Evolutionary conservation across 2,113 vertebrate species (phyloP).

Genomic region (Lycaon pictus): DNA sequence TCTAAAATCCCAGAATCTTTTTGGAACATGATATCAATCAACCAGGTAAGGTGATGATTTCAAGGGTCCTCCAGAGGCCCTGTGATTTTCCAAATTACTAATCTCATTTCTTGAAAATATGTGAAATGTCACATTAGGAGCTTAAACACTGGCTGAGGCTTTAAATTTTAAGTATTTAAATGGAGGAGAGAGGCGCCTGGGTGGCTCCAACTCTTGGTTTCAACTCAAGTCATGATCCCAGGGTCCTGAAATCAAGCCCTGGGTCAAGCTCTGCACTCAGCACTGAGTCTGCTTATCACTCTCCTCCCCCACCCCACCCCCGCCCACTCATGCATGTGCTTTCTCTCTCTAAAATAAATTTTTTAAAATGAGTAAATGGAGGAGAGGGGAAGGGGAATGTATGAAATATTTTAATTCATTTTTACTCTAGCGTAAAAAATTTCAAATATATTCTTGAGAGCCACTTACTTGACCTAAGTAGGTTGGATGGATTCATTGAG

Average conservation of each 20-base stretch:
- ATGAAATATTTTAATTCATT: conserved; percentile 50
- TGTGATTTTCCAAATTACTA: conserved; percentile 55
- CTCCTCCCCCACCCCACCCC: not conserved
- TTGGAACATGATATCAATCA: not conserved
- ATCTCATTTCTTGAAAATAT: conserved; percentile 46
- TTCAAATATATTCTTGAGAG: conserved; percentile 44
- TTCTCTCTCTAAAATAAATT: not conserved
- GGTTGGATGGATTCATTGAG: not conserved
- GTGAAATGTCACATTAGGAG: not conserved
- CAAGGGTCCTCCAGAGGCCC: not conserved
- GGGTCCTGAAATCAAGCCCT: too few species aligned
- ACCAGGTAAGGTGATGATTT: not conserved
- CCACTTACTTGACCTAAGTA: not conserved
- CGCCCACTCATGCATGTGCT: not conserved
- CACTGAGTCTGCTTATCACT: not conserved
- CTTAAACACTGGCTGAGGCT: not conserved
- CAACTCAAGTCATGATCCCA: not conserved
- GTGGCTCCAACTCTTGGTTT: not conserved
- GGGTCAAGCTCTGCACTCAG: too few species aligned
- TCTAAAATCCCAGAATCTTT: conserved; percentile 50
- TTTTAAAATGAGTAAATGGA: not conserved
- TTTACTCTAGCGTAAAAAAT: conserved; percentile 14
- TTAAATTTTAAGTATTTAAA: conserved; percentile 51
- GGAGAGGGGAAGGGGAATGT: not conserved
- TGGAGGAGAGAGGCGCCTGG: not conserved